Evolutionary conservation across 2,797 vertebrate species (phyloP), one percentile per base, ranked within the genome.

Genomic region (Gallirallus australis): DNA sequence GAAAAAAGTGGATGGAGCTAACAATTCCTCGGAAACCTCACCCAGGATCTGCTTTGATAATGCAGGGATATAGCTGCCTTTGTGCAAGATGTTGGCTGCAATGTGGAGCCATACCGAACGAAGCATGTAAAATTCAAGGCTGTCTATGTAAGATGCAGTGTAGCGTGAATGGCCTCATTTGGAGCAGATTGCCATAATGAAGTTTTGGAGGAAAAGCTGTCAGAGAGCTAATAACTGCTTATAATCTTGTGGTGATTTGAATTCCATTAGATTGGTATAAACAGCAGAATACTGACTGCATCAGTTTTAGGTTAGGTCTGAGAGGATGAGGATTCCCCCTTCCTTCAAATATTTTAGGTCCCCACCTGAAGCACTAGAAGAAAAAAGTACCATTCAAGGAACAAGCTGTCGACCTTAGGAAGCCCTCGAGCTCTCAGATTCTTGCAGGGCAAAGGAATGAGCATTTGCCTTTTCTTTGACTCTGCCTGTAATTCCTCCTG

Each of bases 161-260:
- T 82, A 82, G 63, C 68, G 68, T 39, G 64, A 85, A 77, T 53
- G 52, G 56, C n/a, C 14, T 89, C 33, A 65, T 88, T 91, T 92
- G 85, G 35, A 93, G 19, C 68, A 85, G 64, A 75, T 86, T 93
- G 73, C 31, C 5, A 8, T 81, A 79, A 72, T 9, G 19, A 86
- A 30, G 5, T 82, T 84, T 82, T 23, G 21, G 56, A 90, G 75
- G 63, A 89, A 86, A 81, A 83, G 21, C 63, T 73, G 63, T 56
- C 70, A 82, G 70, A 64, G 33, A 70, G 47, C 66, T 92, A 92
- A 81, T 77, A 57, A 53, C 47, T 87, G 40, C 63, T 90, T 81
- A 59, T 27, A 75, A 84, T 9, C n/a, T 65, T 53, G 12, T 50
- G 31, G n/a, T 66, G 50, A 47, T 80, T 57, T 65, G 30, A 63